Conservation (phyloP, 2,888 invertebrate species). For the Eupithecia pulchellata region DNA sequence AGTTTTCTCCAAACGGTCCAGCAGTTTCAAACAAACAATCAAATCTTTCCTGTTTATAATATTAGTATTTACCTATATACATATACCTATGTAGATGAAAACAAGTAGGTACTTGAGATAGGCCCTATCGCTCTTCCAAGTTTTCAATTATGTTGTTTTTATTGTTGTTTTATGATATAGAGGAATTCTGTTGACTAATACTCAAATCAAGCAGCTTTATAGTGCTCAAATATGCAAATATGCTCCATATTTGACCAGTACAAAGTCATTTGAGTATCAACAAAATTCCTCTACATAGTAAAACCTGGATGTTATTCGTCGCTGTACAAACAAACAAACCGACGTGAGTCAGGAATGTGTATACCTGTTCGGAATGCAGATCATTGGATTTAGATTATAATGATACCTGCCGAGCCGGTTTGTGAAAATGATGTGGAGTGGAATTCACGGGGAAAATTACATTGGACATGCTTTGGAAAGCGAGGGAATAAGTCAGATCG, state of each 20-base stretch:
- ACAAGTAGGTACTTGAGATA: too few species aligned
- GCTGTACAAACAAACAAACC: constrained; percentile 3
- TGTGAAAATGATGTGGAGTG: constrained; percentile 2
- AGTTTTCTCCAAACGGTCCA: too few species aligned
- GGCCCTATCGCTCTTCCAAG: neutral
- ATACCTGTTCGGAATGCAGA: constrained; percentile 47
- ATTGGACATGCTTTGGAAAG: neutral
- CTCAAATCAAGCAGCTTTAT: too few species aligned
- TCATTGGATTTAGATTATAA: constrained; percentile 39
- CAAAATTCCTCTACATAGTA: neutral
- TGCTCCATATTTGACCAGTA: neutral
- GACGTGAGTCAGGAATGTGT: neutral
- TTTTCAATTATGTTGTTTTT: neutral
- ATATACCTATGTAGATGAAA: too few species aligned
- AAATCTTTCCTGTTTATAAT: too few species aligned
- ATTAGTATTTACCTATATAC: too few species aligned
- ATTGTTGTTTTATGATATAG: too few species aligned
- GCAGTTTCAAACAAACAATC: too few species aligned
- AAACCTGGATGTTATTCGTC: neutral
- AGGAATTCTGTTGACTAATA: too few species aligned
- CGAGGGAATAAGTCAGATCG: neutral
- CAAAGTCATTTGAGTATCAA: neutral
- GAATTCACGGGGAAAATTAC: neutral
- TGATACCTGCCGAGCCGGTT: constrained; percentile 26
- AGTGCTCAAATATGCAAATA: too few species aligned